These are phyloP conservation scores for Stenopsyche tienmushanensis DNA, from an alignment of 1,140 invertebrate species.

Conservation along the genomic window DNA sequence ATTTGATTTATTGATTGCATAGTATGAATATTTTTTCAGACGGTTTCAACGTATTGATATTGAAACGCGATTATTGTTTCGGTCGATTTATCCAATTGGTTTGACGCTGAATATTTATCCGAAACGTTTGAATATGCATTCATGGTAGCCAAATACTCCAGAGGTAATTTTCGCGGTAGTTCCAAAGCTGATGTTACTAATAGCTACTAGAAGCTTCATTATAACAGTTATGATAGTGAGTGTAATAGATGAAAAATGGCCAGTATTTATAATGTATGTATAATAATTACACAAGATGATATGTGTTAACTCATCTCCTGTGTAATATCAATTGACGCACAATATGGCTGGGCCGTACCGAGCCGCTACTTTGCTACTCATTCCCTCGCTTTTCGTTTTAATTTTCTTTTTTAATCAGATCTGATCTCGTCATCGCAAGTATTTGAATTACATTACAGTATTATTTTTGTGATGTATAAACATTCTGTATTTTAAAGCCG, in stretches of 20 bases:
- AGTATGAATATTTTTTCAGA: too few relatives aligned
- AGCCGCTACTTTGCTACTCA: not conserved
- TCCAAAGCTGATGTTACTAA: conserved; percentile 18
- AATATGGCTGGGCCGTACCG: conserved; percentile 21
- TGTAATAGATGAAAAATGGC: conserved; percentile 29
- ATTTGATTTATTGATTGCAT: too few relatives aligned
- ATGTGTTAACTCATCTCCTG: not conserved
- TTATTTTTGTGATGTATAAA: conserved; percentile 14
- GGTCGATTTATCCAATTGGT: too few relatives aligned
- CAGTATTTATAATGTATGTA: conserved; percentile 3
- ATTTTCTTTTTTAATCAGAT: not conserved
- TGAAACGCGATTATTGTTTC: too few relatives aligned
- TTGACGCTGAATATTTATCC: too few relatives aligned
- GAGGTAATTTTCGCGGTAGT: conserved; percentile 9
- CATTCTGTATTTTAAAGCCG: not conserved
- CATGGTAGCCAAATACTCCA: too few relatives aligned
- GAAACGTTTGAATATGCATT: too few relatives aligned
- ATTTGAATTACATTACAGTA: conserved; percentile 2
- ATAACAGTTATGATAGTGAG: conserved; percentile 23
- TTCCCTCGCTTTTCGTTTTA: not conserved
- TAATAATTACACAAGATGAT: not conserved
- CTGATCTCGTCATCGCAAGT: conserved; percentile 5
- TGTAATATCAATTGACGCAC: conserved; percentile 24
- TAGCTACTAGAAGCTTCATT: conserved; percentile 27
- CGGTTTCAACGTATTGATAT: too few relatives aligned